These are phyloP conservation scores for Lepidocolaptes lacrymiger DNA, from an alignment of 2,797 vertebrate genomes.

Conservation along the genomic window DNA sequence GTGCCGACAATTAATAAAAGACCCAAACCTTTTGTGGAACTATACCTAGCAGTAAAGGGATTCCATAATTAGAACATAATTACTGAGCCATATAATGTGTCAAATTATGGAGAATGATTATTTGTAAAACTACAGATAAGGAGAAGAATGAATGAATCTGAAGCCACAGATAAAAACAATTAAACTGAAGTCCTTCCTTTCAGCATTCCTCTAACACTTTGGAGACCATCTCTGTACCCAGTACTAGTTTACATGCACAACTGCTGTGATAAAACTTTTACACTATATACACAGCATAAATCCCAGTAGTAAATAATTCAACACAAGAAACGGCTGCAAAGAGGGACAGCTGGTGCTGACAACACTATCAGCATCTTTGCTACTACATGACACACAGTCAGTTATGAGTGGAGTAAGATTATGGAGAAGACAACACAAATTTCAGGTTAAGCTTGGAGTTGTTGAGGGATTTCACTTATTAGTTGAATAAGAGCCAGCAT, in stretches of 20 bases:
- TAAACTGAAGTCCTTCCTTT: constrained; percentile 36
- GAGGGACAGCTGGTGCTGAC: constrained; percentile 59
- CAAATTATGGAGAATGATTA: constrained; percentile 52
- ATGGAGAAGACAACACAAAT: constrained; percentile 5
- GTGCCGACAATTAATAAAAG: neutral
- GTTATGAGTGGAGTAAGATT: neutral
- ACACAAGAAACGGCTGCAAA: constrained; percentile 16
- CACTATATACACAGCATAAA: constrained; percentile 25
- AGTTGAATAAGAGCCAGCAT: neutral
- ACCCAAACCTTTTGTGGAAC: neutral
- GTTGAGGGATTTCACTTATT: constrained; percentile 7
- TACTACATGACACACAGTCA: constrained; percentile 16
- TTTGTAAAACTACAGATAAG: constrained; percentile 59
- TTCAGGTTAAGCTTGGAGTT: neutral
- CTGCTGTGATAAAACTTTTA: constrained; percentile 38
- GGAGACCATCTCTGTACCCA: constrained; percentile 23
- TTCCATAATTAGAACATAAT: constrained; percentile 57
- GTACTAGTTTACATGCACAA: constrained; percentile 16
- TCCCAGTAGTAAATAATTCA: constrained; percentile 64
- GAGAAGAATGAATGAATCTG: constrained; percentile 36
- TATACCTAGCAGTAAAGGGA: constrained; percentile 39
- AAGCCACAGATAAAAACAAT: constrained; percentile 54
- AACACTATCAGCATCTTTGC: constrained; percentile 17
- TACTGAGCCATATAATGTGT: constrained; percentile 38
- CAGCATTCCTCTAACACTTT: constrained; percentile 5